Percentiles rank a stretch among this genome's conserved stretches.
phyloP scores from a whole-genome alignment of 2,113 vertebrate genomes.

The Pleuronectes platessa region DNA sequence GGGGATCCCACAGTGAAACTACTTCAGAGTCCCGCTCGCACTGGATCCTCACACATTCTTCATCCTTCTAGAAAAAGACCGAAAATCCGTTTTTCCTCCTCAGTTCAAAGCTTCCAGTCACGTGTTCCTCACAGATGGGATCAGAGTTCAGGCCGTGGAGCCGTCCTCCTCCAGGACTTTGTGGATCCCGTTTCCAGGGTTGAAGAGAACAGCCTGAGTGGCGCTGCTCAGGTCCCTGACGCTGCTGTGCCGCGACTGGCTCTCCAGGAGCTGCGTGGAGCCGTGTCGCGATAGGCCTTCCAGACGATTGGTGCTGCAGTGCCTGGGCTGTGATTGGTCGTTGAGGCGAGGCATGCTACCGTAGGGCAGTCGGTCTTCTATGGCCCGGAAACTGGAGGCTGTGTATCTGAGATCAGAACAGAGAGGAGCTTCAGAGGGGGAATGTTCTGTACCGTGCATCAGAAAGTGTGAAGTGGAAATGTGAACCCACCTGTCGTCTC shows the following conservation, averaged over 20 bases:
- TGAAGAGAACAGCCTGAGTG: slow-evolving; percentile 79
- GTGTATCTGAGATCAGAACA: slow-evolving; percentile 84
- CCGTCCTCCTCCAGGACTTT: slow-evolving; percentile 89
- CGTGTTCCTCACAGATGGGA: neutral
- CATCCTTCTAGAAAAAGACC: neutral
- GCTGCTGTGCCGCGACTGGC: slow-evolving; percentile 91
- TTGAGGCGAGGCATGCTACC: slow-evolving; percentile 91
- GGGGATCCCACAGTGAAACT: neutral
- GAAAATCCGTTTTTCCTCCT: neutral
- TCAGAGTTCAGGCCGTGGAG: slow-evolving; percentile 32
- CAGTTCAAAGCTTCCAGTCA: neutral
- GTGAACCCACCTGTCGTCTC: slow-evolving; percentile 88
- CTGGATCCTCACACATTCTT: slow-evolving; percentile 28
- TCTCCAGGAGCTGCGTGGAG: slow-evolving; percentile 90
- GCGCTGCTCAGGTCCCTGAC: slow-evolving; percentile 87
- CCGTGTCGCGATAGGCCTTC: slow-evolving; percentile 86
- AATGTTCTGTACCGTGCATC: neutral
- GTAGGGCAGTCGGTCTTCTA: slow-evolving; percentile 88
- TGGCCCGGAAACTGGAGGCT: slow-evolving; percentile 87
- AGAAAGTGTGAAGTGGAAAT: accelerated
- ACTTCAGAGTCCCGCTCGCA: neutral
- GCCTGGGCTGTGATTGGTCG: slow-evolving; percentile 70
- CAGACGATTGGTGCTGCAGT: slow-evolving; percentile 73
- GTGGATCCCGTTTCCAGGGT: slow-evolving; percentile 92
- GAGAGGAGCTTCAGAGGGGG: neutral